Evolutionary conservation across 2,113 vertebrate genomes (phyloP), one percentile per base, ranked within the genome.

Genomic region (Platycercus adscitus): DNA sequence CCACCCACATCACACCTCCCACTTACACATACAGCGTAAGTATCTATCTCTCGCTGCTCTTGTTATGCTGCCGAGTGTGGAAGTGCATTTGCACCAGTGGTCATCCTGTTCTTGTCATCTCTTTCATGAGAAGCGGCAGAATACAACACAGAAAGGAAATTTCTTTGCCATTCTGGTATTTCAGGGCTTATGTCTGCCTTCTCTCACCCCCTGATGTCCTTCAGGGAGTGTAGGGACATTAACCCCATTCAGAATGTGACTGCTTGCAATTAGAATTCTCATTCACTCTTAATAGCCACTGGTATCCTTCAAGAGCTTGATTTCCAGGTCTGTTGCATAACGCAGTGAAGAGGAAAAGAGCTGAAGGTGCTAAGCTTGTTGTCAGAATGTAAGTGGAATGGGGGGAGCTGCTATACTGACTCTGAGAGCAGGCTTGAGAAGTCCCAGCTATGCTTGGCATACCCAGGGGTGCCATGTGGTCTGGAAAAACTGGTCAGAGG

Each of bases 211-310:
- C 56, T 70, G 33, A 88, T 89, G 75, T 91, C 96, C 97, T 91
- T 90, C 78, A 65, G 95, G 91, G 95, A 96, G 41, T 68, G 35
- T 68, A 91, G 89, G 92, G 58, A 97, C 96, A 97, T 95, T 94
- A 97, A 97, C 91, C 92, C 93, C 78, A 33, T 95, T 97, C 50
- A 63, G 91, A 94, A 91, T 89, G 82, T 93, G 91, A 95, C 91
- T 97, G 52, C 89, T 97, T 93, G 89, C 95, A 97, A 97, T 97
- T 97, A 97, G 95, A 97, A 81, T 91, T 86, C 96, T 97, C 95
- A 92, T 95, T 97, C 95, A 96, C 81, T 96, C 94, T 91, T 88
- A 94, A 96, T 95, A 97, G 95, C 77, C 72, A 79, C 85, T 88
- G 73, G 73, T 96, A 96, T 97, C 95, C 95, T 96, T 96, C 95